Conservation (phyloP, 2,113 vertebrate genomes). For the Anarrhichthys ocellatus region DNA sequence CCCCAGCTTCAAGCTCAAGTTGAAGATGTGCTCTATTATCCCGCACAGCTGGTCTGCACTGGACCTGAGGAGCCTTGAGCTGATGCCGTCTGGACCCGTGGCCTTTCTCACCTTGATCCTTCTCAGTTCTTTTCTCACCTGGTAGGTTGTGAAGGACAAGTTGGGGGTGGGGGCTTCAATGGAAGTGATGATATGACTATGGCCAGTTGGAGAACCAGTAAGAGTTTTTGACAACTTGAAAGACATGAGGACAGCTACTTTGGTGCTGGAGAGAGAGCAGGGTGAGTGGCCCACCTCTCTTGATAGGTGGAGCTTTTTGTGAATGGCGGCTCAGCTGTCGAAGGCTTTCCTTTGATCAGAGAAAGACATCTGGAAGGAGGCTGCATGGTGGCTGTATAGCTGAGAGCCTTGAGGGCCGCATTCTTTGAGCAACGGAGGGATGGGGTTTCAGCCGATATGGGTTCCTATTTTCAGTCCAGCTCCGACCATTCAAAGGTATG, state of each 20-base stretch:
- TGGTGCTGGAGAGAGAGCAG: not conserved
- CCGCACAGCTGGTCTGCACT: no score
- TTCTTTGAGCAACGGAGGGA: slow-evolving; percentile 67
- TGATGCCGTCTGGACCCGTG: no score
- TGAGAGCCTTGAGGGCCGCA: slow-evolving; percentile 71
- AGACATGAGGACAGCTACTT: not conserved
- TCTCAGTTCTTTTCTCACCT: no score
- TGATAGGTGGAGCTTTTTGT: slow-evolving; percentile 29
- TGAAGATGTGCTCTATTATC: no score
- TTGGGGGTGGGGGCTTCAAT: no score
- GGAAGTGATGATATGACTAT: not conserved
- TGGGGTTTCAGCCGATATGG: slow-evolving; percentile 77
- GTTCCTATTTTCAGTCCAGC: slow-evolving; percentile 18
- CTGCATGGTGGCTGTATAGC: slow-evolving; percentile 46
- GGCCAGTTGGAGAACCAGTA: not conserved
- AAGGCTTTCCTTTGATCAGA: slow-evolving; percentile 51
- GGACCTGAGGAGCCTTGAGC: no score
- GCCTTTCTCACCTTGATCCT: no score
- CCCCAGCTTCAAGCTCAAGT: no score
- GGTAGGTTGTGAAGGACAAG: no score
- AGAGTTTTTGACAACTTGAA: not conserved
- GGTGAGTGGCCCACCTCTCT: not conserved
- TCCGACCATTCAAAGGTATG: no score
- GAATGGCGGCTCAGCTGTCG: slow-evolving; percentile 37
- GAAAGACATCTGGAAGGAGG: slow-evolving; percentile 46